Percentiles rank a stretch among this genome's conserved stretches.
Evolutionary conservation across 2,797 vertebrate genomes (phyloP).

Genomic region (Poeciliopsis gracilis): DNA sequence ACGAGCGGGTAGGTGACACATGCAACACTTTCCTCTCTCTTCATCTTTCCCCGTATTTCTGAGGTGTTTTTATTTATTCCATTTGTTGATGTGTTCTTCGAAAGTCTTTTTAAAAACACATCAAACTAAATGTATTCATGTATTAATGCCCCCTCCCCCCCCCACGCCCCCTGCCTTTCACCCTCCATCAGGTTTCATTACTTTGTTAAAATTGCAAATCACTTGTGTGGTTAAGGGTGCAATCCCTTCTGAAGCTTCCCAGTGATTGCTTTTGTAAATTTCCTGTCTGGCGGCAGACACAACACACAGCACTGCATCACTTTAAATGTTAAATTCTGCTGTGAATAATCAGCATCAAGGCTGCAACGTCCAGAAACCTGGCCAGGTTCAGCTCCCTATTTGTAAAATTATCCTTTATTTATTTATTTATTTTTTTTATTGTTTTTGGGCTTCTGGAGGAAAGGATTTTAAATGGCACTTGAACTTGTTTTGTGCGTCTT

Average conservation of each 20-base stretch:
- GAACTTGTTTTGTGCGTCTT: background rate
- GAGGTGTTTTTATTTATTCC: background rate
- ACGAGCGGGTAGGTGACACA: background rate
- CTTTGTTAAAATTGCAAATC: background rate
- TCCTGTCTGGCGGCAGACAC: conserved; percentile 21
- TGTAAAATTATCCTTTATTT: background rate
- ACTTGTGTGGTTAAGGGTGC: background rate
- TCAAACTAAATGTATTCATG: background rate
- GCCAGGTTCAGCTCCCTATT: conserved; percentile 6
- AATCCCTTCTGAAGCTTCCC: conserved; percentile 8
- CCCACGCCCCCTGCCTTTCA: no score
- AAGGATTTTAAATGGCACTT: conserved; percentile 13
- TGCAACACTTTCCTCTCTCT: conserved; percentile 4
- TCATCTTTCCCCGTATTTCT: background rate
- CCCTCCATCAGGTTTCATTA: background rate
- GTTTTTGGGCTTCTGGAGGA: background rate
- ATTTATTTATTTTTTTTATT: background rate
- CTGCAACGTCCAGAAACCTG: conserved; percentile 19
- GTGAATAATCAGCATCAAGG: conserved; percentile 36
- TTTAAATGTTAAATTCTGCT: conserved; percentile 33
- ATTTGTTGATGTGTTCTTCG: background rate
- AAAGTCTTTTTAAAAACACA: background rate
- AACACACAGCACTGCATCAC: conserved; percentile 31
- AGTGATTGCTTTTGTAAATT: conserved; percentile 12
- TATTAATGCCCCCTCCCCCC: background rate